Evolutionary conservation across 2,888 invertebrate genomes (phyloP).

Genomic region (Mythimna pallens): DNA sequence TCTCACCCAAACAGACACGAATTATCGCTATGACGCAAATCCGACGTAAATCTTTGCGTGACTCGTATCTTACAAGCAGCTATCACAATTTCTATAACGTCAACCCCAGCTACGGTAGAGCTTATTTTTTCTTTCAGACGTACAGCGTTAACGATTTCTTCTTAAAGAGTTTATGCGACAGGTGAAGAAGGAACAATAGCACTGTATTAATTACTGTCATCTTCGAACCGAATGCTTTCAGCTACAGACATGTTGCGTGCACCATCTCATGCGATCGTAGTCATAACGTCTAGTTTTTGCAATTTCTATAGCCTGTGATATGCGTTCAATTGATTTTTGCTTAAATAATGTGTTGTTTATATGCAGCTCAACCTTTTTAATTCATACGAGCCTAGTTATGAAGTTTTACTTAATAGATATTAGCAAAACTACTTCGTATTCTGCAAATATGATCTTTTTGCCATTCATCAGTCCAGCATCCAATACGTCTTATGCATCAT

Average conservation of each 20-base stretch:
- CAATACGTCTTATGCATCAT: background rate
- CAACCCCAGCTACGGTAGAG: conserved; percentile 13
- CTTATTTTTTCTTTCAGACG: conserved; percentile 15
- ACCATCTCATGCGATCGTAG: conserved; percentile 34
- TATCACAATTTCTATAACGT: conserved; percentile 29
- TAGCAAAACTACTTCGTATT: no score
- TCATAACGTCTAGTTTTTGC: conserved; percentile 49
- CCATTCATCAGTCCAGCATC: no score
- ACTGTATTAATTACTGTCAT: conserved; percentile 54
- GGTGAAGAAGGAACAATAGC: conserved; percentile 57
- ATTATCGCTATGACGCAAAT: conserved; percentile 13
- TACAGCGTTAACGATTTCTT: conserved; percentile 36
- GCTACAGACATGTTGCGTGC: conserved; percentile 53
- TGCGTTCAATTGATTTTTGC: conserved; percentile 19
- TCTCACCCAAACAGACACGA: background rate
- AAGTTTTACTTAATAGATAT: no score
- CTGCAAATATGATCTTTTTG: no score
- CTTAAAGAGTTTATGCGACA: conserved; percentile 53
- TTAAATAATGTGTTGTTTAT: conserved; percentile 11
- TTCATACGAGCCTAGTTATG: no score
- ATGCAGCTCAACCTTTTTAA: background rate
- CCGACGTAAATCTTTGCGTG: conserved; percentile 17
- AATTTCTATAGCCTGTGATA: conserved; percentile 31
- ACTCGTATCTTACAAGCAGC: conserved; percentile 20
- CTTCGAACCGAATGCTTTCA: conserved; percentile 44